Evolutionary conservation across 1,140 invertebrate genomes (phyloP).

Genomic region (Ridgeia piscesae): DNA sequence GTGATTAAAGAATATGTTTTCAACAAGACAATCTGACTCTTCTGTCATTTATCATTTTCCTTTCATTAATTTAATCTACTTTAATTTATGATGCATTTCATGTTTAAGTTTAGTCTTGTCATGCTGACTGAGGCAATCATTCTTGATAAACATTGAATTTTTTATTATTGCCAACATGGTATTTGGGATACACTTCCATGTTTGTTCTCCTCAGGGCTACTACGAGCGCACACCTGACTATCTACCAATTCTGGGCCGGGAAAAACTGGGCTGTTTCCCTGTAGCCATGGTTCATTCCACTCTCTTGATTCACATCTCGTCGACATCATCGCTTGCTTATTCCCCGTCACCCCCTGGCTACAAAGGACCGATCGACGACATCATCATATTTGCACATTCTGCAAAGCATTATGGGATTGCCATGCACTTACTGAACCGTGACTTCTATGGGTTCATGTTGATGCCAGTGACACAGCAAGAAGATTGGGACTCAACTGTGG

Average conservation of each 20-base stretch:
- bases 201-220: constrained; percentile 69
- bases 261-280: constrained; percentile 74
- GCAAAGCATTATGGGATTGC: constrained; percentile 69
- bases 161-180: background rate
- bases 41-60: background rate
- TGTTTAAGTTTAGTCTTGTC: constrained; percentile 12
- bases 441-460: constrained; percentile 79
- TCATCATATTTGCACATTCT: constrained; percentile 88
- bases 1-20: background rate
- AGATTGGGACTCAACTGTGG: constrained; percentile 65
- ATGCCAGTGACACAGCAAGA: constrained; percentile 70
- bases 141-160: background rate
- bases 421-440: constrained; percentile 79
- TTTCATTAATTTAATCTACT: background rate
- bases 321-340: constrained; percentile 76
- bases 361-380: constrained; percentile 82
- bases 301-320: constrained; percentile 77
- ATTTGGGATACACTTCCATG: background rate
- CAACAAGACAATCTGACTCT: background rate
- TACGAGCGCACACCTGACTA: constrained; percentile 87
- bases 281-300: constrained; percentile 93
- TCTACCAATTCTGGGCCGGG: constrained; percentile 73
- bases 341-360: constrained; percentile 65
- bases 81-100: constrained; percentile 8
- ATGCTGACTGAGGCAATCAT: background rate